Percentiles rank a stretch among this genome's conserved stretches.
phyloP scores from a whole-genome alignment of 2,888 invertebrate genomes.

The Spodoptera exigua region DNA sequence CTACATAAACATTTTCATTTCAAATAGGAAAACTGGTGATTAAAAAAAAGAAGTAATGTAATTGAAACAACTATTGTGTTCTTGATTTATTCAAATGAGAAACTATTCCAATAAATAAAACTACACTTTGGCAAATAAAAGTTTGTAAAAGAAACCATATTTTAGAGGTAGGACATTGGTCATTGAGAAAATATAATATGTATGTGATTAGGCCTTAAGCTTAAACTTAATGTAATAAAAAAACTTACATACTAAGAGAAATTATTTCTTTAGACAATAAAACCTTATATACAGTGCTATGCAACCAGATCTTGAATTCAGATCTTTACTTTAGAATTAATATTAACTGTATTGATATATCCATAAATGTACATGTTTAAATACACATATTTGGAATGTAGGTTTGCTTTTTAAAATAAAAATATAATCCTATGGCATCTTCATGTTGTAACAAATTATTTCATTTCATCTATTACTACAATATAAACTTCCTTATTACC shows the following conservation, averaged over 20 bases:
- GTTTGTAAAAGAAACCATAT: constrained; percentile 24
- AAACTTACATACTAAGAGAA: constrained; percentile 15
- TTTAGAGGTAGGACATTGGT: constrained; percentile 19
- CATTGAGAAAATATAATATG: constrained; percentile 10
- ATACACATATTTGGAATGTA: constrained; percentile 25
- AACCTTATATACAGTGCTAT: constrained; percentile 6
- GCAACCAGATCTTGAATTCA: constrained; percentile 22
- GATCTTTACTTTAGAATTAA: constrained; percentile 14
- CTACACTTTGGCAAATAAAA: constrained; percentile 33
- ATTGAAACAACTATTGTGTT: constrained; percentile 7
- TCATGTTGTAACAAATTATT: too few species aligned
- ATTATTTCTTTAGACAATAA: constrained; percentile 14
- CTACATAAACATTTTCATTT: too few species aligned
- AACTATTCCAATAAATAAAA: constrained; percentile 12
- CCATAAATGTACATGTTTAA: too few species aligned
- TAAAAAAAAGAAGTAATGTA: too few species aligned
- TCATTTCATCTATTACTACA: too few species aligned
- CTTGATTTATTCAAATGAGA: constrained; percentile 42
- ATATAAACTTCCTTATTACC: too few species aligned
- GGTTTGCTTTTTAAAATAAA: too few species aligned
- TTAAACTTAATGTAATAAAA: constrained; percentile 14
- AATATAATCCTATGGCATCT: too few species aligned
- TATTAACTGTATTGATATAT: too few species aligned
- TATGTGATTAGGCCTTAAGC: constrained; percentile 38
- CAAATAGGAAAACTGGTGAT: too few species aligned